Base-by-base conservation (phyloP, 2,888 invertebrate species). In the Caenorhabditis uteleia region DNA sequence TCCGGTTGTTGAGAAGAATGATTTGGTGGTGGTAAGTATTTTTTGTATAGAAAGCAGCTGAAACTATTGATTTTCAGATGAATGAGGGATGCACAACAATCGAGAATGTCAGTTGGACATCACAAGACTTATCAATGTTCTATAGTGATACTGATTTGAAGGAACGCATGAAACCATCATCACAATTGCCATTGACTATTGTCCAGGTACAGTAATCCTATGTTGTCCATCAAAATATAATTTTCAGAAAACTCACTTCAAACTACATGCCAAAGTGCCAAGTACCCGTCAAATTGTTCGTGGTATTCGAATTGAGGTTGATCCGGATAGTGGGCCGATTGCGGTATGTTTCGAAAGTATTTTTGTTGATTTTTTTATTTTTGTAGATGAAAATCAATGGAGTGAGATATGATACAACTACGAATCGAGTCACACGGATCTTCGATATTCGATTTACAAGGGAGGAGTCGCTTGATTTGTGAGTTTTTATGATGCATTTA, bases 71-170 rank as follows among this genome's bases (percentile, higher is more conserved):
- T 38, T 53, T 53, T 21, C 42, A 56, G 46, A 38, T 70, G 56
- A 61, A 58, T 25, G 70, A 70, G 26, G 36, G 45, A 16, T 68
- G 68, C 33, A 56, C 60, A 16, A 25, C 33, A 2, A 29, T 70
- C 10, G 39, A 46, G 8, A 43, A 48, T 29, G 36, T 66, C 20
- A 69, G 69, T 18, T 65, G 66, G 62, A 46, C 33, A 1, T 56
- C 62, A 20, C 14, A 43, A 3, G 70, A 61, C 6, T 53, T 75
- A 16, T 40, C 44, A 12, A 43, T 40, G 29, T 61, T 61, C 45
- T 75, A 75, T 45, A 64, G 67, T 3, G 40, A 50, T 5, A 12
- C 18, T 0, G 73, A 75, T 27, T 33, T 75, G 43, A 62, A 60
- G 12, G 16, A 40, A 8, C 31, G 75, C 20, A 36, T 70, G 34